phyloP scores from a whole-genome alignment of 2,113 vertebrate species.

The Erinaceus europaeus region DNA sequence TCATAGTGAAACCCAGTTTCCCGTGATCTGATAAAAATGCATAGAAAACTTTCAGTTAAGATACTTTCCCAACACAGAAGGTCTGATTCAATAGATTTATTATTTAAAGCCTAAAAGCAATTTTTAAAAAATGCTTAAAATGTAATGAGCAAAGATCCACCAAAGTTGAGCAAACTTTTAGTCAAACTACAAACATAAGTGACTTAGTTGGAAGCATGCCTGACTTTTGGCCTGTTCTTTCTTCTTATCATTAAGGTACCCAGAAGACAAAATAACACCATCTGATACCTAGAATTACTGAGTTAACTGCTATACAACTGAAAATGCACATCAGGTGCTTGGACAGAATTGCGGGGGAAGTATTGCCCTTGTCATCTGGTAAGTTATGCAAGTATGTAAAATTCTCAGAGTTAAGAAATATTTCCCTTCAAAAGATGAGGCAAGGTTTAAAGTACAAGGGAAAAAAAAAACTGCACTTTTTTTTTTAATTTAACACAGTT shows the following conservation, averaged over 20 bases:
- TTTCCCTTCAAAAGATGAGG: constrained; percentile 52
- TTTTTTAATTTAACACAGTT: constrained; percentile 59
- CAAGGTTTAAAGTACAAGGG: constrained; percentile 3
- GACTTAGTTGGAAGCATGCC: constrained; percentile 12
- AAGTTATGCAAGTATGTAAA: constrained; percentile 45
- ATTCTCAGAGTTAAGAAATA: constrained; percentile 26
- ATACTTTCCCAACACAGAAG: neutral
- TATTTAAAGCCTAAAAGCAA: no score
- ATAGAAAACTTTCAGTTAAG: constrained; percentile 23
- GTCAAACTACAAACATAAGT: neutral
- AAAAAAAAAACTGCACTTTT: neutral
- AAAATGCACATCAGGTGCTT: constrained; percentile 59
- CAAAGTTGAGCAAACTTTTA: neutral
- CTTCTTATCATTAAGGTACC: neutral
- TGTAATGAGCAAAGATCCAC: constrained; percentile 28
- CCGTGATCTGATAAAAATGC: constrained; percentile 1
- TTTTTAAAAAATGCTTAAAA: constrained; percentile 16
- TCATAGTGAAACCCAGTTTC: neutral
- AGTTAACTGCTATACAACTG: constrained; percentile 46
- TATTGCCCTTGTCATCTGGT: constrained; percentile 60
- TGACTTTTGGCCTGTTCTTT: neutral
- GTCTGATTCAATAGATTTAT: no score
- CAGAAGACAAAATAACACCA: constrained; percentile 25
- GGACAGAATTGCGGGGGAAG: constrained; percentile 56
- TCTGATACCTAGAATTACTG: constrained; percentile 48